Conservation (phyloP, 2,797 vertebrate species). For the Pipistrellus nathusii region DNA sequence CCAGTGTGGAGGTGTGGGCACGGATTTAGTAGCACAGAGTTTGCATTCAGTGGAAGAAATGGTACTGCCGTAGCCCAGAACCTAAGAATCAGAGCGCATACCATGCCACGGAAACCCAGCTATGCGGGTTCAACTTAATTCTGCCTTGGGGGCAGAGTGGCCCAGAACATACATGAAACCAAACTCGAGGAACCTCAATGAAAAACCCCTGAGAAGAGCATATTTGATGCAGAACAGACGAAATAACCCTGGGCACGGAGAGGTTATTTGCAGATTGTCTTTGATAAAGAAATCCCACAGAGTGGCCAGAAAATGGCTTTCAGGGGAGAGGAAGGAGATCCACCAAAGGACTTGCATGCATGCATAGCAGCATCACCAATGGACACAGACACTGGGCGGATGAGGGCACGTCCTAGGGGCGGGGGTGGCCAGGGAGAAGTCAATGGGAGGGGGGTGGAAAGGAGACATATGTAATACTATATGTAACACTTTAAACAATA, state of each 20-base stretch:
- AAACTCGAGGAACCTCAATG: neutral
- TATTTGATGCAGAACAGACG: neutral
- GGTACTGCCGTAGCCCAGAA: neutral
- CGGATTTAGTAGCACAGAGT: neutral
- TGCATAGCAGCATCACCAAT: too few relatives aligned
- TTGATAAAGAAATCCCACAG: neutral
- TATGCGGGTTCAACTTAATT: neutral
- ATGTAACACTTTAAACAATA: too few relatives aligned
- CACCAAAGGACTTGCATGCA: too few relatives aligned
- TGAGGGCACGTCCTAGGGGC: too few relatives aligned
- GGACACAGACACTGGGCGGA: too few relatives aligned
- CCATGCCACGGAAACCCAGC: neutral
- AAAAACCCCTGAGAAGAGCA: neutral
- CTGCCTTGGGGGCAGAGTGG: neutral
- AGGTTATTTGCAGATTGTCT: neutral
- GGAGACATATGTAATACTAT: too few relatives aligned
- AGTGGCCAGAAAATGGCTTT: constrained; percentile 2
- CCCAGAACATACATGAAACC: neutral
- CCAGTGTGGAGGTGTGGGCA: neutral
- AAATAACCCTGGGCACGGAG: neutral
- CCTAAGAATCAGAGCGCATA: neutral
- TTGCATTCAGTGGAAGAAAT: neutral
- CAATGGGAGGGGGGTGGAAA: too few relatives aligned
- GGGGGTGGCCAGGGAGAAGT: too few relatives aligned
- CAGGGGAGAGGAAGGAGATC: neutral